A percentile compares a stretch with the other conserved stretches of the same genome.
Conservation (phyloP, 2,888 invertebrate species). For the Tiphia femorata region DNA sequence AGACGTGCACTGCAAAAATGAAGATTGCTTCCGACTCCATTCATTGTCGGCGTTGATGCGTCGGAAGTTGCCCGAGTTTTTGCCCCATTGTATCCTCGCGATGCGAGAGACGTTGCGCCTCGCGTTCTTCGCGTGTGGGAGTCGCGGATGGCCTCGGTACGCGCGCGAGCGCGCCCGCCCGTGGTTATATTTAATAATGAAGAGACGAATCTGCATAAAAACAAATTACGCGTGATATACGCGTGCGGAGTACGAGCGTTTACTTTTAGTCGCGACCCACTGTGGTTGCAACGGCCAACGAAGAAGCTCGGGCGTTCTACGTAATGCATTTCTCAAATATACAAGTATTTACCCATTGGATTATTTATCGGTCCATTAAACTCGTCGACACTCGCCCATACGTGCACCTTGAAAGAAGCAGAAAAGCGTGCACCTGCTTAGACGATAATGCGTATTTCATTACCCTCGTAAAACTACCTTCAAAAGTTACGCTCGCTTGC, state of each 20-base stretch:
- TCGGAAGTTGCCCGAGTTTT: constrained; percentile 20
- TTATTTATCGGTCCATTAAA: not conserved
- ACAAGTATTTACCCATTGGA: too few species aligned
- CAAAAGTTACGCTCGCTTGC: constrained; percentile 2
- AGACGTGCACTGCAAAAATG: constrained; percentile 16
- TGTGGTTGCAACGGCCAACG: too few species aligned
- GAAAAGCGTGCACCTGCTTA: not conserved
- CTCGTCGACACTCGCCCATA: not conserved
- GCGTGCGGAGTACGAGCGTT: not conserved
- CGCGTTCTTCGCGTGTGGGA: not conserved
- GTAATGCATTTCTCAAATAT: too few species aligned
- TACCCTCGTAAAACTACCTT: not conserved
- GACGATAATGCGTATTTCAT: constrained; percentile 8
- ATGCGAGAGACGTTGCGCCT: not conserved
- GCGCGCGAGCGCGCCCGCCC: not conserved
- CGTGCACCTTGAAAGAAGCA: not conserved
- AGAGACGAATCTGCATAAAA: not conserved
- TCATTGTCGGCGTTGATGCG: constrained; percentile 15
- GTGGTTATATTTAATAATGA: not conserved
- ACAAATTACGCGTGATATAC: not conserved
- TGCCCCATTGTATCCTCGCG: not conserved
- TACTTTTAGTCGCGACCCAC: too few species aligned
- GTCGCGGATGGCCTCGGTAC: not conserved
- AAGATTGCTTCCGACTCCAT: constrained; percentile 19
- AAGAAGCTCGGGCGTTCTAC: too few species aligned